A percentile compares a stretch with the other conserved stretches of the same genome.
These are phyloP conservation scores for Tachyglossus aculeatus DNA, from an alignment of 2,797 vertebrate species.

Conservation along the genomic window DNA sequence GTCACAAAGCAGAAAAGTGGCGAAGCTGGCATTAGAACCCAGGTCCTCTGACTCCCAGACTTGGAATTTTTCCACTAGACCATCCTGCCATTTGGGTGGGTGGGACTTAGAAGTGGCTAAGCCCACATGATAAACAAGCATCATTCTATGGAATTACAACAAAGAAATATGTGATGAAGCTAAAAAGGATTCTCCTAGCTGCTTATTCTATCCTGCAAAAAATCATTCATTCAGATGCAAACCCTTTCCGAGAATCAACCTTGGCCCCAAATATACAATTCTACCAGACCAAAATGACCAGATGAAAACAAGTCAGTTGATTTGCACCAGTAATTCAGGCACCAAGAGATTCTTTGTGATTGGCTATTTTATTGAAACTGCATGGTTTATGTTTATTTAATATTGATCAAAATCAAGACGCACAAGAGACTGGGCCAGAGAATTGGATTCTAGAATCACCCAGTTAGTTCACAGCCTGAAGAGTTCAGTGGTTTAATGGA, in stretches of 20 bases:
- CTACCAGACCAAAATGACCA: not conserved
- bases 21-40: not conserved
- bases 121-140: no score
- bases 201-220: not conserved
- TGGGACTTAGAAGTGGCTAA: no score
- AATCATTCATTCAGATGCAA: not conserved
- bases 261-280: not conserved
- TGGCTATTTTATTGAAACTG: not conserved
- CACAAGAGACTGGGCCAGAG: not conserved
- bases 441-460: not conserved
- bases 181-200: not conserved
- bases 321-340: not conserved
- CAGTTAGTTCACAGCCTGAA: not conserved
- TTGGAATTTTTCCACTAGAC: not conserved
- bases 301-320: not conserved
- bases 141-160: no score
- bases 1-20: not conserved
- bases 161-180: no score
- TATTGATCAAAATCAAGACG: not conserved
- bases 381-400: constrained; percentile 5
- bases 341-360: not conserved
- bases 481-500: not conserved
- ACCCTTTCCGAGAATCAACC: not conserved
- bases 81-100: not conserved
- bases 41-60: not conserved